Percentiles rank a stretch among this genome's conserved stretches.
Conservation (phyloP, 2,797 vertebrate genomes). For the Tadarida brasiliensis region DNA sequence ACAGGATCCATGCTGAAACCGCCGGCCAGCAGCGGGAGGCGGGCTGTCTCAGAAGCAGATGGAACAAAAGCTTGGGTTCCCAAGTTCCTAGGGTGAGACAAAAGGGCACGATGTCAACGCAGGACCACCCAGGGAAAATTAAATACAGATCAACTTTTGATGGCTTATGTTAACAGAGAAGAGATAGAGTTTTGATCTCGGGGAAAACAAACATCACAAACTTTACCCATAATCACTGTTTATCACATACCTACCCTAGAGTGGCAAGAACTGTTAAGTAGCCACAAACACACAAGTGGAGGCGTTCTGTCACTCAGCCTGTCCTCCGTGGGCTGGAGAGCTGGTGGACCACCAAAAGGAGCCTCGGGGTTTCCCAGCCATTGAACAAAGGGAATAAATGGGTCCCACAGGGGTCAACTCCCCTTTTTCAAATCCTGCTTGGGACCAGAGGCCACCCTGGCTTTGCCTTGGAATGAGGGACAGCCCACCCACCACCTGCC, state of each 20-base stretch:
- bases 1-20: neutral
- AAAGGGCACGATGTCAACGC: slow-evolving; percentile 71
- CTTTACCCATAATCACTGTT: slow-evolving; percentile 10
- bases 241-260: neutral
- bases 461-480: neutral
- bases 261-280: neutral
- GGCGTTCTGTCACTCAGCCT: neutral
- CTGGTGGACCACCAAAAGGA: neutral
- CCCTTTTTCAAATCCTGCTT: neutral
- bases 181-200: slow-evolving; percentile 65
- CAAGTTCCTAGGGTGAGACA: slow-evolving; percentile 56
- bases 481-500: neutral
- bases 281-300: neutral
- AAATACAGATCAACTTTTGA: slow-evolving; percentile 61
- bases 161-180: slow-evolving; percentile 60
- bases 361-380: neutral
- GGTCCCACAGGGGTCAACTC: neutral
- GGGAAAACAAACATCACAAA: slow-evolving; percentile 66
- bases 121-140: slow-evolving; percentile 80
- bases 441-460: slow-evolving; percentile 29
- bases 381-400: neutral
- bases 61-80: slow-evolving; percentile 65
- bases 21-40: slow-evolving; percentile 64
- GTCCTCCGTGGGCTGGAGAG: neutral
- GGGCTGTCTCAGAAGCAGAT: slow-evolving; percentile 41